Evolutionary conservation across 2,888 invertebrate genomes (phyloP).

Genomic region (Oasisia sp.): DNA sequence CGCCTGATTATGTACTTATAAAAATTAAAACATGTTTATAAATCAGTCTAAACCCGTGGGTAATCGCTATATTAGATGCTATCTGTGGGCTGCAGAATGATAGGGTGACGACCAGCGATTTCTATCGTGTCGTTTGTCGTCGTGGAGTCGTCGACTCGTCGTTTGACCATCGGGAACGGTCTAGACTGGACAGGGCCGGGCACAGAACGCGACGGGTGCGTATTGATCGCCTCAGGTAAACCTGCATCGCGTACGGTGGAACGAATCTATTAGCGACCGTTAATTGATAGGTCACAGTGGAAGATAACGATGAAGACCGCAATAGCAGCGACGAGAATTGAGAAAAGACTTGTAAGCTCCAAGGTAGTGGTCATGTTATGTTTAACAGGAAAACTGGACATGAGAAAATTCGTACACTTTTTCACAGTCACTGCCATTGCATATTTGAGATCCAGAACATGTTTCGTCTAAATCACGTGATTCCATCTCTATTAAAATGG

Average conservation of each 20-base stretch:
- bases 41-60: background rate
- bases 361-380: too few species aligned
- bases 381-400: too few species aligned
- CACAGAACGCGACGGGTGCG: background rate
- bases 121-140: background rate
- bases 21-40: background rate
- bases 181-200: background rate
- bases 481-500: too few species aligned
- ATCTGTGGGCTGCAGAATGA: background rate
- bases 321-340: too few species aligned
- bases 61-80: constrained; percentile 5
- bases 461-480: too few species aligned
- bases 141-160: background rate
- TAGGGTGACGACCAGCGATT: background rate
- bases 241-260: background rate
- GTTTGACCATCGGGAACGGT: background rate
- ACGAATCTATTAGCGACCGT: background rate
- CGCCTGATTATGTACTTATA: background rate
- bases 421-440: too few species aligned
- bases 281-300: too few species aligned
- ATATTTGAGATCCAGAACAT: too few species aligned
- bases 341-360: too few species aligned
- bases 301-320: too few species aligned
- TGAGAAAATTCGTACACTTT: too few species aligned
- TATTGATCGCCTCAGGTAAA: background rate